phyloP scores from a whole-genome alignment of 53 echinoderm and acorn worm genomes.

The Crossaster papposus region DNA sequence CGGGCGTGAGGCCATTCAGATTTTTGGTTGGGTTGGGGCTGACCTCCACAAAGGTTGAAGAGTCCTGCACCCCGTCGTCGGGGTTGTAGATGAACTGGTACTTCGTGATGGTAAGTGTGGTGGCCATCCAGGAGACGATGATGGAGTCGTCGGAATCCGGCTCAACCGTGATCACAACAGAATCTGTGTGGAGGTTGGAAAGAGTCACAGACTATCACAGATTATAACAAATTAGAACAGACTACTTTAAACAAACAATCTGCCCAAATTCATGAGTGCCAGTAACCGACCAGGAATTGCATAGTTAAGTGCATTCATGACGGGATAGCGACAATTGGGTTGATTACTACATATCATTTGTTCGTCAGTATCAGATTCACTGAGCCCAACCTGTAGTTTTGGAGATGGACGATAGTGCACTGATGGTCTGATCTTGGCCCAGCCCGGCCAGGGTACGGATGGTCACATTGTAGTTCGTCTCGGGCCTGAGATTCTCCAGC shows the following conservation, averaged over 20 bases:
- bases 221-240: neutral
- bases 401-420: neutral
- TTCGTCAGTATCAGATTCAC: neutral
- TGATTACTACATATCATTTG: neutral
- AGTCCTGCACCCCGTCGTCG: neutral
- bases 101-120: conserved; percentile 24
- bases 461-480: conserved; percentile 39
- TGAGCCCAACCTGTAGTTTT: conserved; percentile 48
- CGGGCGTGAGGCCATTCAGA: conserved; percentile 53
- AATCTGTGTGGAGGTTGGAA: conserved; percentile 5
- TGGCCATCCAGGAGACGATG: conserved; percentile 36
- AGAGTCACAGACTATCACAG: neutral
- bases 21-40: neutral
- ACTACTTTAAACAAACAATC: neutral
- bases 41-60: neutral
- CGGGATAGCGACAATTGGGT: neutral
- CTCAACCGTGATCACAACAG: conserved; percentile 27
- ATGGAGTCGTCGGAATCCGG: neutral
- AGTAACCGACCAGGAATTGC: neutral
- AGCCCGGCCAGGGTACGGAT: conserved; percentile 39
- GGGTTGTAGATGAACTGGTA: conserved; percentile 65
- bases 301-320: neutral
- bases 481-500: conserved; percentile 50
- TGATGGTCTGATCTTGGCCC: conserved; percentile 37
- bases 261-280: neutral